phyloP scores from a whole-genome alignment of 2,888 invertebrate species.

The Automeris io region DNA sequence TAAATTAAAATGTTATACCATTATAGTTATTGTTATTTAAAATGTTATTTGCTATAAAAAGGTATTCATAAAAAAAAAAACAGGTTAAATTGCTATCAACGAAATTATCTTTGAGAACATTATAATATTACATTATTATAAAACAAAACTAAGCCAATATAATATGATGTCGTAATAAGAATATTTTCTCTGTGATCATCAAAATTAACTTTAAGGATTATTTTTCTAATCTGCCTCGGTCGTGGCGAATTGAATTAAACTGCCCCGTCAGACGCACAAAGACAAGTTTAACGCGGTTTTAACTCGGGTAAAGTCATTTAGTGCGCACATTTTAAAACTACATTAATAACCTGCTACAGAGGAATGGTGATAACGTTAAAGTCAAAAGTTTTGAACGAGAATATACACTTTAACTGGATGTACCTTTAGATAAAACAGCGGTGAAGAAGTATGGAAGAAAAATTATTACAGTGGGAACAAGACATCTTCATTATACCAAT shows the following conservation, averaged over 20 bases:
- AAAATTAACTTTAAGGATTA: slow-evolving; percentile 12
- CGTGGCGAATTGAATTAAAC: slow-evolving; percentile 51
- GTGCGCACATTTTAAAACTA: slow-evolving; percentile 67
- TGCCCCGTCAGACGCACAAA: slow-evolving; percentile 51
- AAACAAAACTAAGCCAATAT: no score
- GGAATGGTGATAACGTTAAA: slow-evolving; percentile 48
- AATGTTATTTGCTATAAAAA: no score
- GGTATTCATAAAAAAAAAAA: no score
- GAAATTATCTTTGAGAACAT: no score
- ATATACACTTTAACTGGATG: slow-evolving; percentile 16
- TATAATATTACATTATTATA: no score
- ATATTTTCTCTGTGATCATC: no score
- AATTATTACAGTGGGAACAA: not conserved
- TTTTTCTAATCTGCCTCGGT: slow-evolving; percentile 27
- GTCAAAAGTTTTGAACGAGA: slow-evolving; percentile 38
- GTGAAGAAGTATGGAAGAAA: no score
- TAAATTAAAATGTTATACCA: no score
- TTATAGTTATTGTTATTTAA: no score
- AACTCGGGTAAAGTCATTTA: slow-evolving; percentile 58
- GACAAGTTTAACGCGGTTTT: slow-evolving; percentile 54
- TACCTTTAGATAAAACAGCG: no score
- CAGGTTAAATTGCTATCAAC: no score
- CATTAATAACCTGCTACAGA: slow-evolving; percentile 59
- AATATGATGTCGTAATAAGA: no score
- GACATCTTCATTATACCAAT: not conserved